Base-by-base conservation (phyloP, 35 echinoderm and acorn worm species). In the Anneissia japonica region DNA sequence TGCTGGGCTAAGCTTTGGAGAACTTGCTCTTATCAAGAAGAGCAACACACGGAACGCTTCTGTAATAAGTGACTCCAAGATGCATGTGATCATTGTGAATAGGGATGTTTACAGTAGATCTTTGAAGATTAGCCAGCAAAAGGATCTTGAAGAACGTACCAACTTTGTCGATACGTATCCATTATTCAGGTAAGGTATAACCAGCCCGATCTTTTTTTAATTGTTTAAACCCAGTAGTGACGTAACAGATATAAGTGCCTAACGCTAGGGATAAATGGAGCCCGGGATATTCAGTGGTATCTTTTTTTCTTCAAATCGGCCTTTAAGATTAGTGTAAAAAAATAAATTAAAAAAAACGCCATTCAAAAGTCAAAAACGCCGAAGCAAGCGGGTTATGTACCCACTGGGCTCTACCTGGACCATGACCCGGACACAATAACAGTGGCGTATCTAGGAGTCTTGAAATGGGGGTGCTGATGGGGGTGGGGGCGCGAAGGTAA, bases 1-100 rank as follows among this genome's bases (percentile, higher is more conserved):
- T 39, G 38, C 93, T 10, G 93, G 93, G 35, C 73, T 75, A 19
- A 95, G 93, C 72, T 95, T 95, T 41, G 93, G 93, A 2, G 93
- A 95, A 39, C 31, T 95, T 34, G 93, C 93, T 31, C 41, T 95
- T 1, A 91, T 95, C 14, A 74, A 89, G 28, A 36, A 83, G 36
- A 86, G 45, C 26, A 88, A 83, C 32, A 79, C 85, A 38, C 77
- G 93, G 39, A 91, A 87, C 34, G 93, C 93, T 39, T 91, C 93
- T 51, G 81, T 91, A 17, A 77, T 95, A 32, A 77, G 89, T 36
- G 82, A 91, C 26, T 82, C 83, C 4, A 33, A 29, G 23, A 91
- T 82, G 73, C 89, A 95, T 46, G 46, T 95, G 12, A 91, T 95
- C 31, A 90, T 91, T 0, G 84, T 95, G 4, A 74, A 95, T 80